These are phyloP conservation scores for Brachionus paranguensis DNA, from an alignment of 1,140 invertebrate species.

Conservation along the genomic window DNA sequence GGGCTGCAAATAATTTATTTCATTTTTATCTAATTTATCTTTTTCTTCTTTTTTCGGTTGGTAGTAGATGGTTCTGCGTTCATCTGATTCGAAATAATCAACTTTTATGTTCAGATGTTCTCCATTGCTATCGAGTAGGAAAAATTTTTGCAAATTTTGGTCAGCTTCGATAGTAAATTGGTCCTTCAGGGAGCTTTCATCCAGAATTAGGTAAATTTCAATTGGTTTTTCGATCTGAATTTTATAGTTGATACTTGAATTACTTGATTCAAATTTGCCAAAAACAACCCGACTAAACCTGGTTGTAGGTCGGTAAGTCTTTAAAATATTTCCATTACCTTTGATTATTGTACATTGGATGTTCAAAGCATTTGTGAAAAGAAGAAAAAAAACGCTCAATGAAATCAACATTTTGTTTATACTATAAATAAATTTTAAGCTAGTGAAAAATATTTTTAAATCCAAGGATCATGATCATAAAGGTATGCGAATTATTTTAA, in stretches of 20 bases:
- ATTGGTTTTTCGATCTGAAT: background rate
- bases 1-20: background rate
- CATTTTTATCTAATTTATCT: background rate
- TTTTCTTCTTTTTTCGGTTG: background rate
- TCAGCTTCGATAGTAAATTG: background rate
- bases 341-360: background rate
- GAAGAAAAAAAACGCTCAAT: background rate
- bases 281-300: background rate
- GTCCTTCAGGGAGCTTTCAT: background rate
- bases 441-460: background rate
- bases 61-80: background rate
- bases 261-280: background rate
- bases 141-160: constrained; percentile 16
- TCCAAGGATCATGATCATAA: background rate
- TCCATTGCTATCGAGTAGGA: background rate
- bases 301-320: background rate
- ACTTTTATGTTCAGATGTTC: background rate
- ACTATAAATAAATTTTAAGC: background rate
- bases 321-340: background rate
- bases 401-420: background rate
- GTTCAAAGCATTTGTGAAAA: background rate
- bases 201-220: background rate
- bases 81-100: background rate
- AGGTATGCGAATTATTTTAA: background rate
- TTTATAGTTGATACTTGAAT: background rate